These are phyloP conservation scores for Eucera pruinosa DNA, from an alignment of 2,888 invertebrate genomes.

Conservation along the genomic window DNA sequence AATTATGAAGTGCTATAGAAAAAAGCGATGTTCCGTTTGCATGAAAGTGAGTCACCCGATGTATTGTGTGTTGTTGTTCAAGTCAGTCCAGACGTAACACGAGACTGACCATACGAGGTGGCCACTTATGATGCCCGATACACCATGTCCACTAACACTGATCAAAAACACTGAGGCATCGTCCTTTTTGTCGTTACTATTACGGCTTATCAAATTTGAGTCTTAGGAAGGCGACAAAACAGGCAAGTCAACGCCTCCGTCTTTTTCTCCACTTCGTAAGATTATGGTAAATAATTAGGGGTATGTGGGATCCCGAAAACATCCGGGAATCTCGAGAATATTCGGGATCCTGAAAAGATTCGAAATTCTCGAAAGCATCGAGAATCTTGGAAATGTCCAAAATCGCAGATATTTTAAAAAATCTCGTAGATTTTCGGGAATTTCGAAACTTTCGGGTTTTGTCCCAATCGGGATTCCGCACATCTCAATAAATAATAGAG, in stretches of 20 bases:
- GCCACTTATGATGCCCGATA: constrained; percentile 63
- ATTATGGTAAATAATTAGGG: too few relatives aligned
- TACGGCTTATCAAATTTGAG: constrained; percentile 35
- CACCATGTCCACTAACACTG: constrained; percentile 49
- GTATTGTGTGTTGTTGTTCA: constrained; percentile 72
- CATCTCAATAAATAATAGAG: too few relatives aligned
- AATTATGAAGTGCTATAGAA: too few relatives aligned
- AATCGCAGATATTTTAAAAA: too few relatives aligned
- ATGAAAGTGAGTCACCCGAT: constrained; percentile 74
- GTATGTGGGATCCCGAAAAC: too few relatives aligned
- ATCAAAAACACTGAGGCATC: constrained; percentile 40
- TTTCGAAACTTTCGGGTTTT: too few relatives aligned
- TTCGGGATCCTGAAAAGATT: too few relatives aligned
- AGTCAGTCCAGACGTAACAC: constrained; percentile 78
- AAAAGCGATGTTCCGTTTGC: constrained; percentile 49
- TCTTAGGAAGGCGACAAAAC: constrained; percentile 12
- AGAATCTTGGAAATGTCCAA: too few relatives aligned
- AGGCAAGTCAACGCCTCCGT: not conserved
- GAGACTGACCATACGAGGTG: constrained; percentile 76
- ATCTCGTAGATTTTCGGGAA: too few relatives aligned
- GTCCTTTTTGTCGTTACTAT: constrained; percentile 30
- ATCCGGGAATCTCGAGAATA: too few relatives aligned
- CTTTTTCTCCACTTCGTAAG: not conserved
- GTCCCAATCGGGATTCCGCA: too few relatives aligned
- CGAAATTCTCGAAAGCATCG: too few relatives aligned